Base-by-base conservation (phyloP, 2,113 vertebrate species). In the Trematomus loennbergii region DNA sequence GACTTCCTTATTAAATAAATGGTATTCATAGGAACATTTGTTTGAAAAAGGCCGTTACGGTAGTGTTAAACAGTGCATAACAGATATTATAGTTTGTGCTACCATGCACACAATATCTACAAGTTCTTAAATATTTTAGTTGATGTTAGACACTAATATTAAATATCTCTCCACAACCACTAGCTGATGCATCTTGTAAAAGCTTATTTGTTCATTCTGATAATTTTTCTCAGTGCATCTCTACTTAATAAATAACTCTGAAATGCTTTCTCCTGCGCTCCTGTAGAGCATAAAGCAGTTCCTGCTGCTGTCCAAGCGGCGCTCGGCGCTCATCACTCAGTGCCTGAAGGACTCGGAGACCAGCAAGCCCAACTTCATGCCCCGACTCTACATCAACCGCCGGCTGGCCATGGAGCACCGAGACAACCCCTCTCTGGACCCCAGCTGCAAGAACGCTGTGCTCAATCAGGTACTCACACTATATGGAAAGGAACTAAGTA, bases 331-430 rank as follows among this genome's bases (percentile, higher is more conserved):
- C 78, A 97, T 99, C 86, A 94, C 95, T 11, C 98, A 98, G 94
- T 99, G 97, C 89, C 95, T 99, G 87, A 99, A 98, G 82, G 97
- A 99, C 90, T 99, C 98, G 0, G 98, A 99, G 91, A 98, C 97
- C 86, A 97, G 96, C 90, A 99, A 98, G 66, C 98, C 98, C 61
- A 97, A 96, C 92, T 96, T 97, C 92, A 98, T 99, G 97, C 98
- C 98, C 0, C 96, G 97, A 15, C 97, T 99, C n/a, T 99, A 99
- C 91, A 99, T 99, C 90, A 99, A 99, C 94, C 95, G 98, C 10
- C 96, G 97, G 16, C 94, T 98, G 74, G 98, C 98, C 79, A 99
- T 99, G 98, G 98, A 99, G 87, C 98, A 99, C 92, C 92, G 96
- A 0, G 97, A 98, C 93, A 99, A 97, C 88, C 97, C 98, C 7